A percentile compares a stretch with the other conserved stretches of the same genome.
phyloP scores from a whole-genome alignment of 1,140 invertebrate genomes.

The Uloborus diversus region DNA sequence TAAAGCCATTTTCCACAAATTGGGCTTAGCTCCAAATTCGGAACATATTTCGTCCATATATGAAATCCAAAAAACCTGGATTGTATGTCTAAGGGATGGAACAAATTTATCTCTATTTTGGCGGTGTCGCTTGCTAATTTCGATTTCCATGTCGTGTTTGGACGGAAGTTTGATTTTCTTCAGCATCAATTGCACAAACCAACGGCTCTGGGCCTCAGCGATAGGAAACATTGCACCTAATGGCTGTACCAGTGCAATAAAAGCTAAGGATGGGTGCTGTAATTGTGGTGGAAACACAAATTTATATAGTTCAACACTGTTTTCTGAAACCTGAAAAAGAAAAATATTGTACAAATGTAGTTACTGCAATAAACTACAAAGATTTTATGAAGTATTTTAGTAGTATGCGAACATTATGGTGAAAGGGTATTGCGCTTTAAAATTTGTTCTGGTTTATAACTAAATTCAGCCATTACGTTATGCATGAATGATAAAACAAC shows the following conservation, averaged over 20 bases:
- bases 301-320: constrained; percentile 63
- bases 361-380: no score
- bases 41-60: constrained; percentile 65
- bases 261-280: constrained; percentile 63
- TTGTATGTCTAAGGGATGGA: constrained; percentile 53
- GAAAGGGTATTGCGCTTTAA: no score
- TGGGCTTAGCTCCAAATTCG: constrained; percentile 62
- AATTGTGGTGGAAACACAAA: constrained; percentile 65
- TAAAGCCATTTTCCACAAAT: constrained; percentile 62
- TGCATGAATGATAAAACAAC: no score
- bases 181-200: constrained; percentile 55
- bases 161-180: constrained; percentile 53
- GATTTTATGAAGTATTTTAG: no score
- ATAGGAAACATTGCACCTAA: constrained; percentile 69
- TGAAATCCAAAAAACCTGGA: constrained; percentile 64
- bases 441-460: no score
- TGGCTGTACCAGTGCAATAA: constrained; percentile 70
- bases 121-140: constrained; percentile 42
- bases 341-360: no score
- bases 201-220: constrained; percentile 65
- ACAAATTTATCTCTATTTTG: constrained; percentile 11
- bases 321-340: no score
- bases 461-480: no score
- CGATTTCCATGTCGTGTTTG: constrained; percentile 47
- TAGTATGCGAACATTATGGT: no score